These are phyloP conservation scores for Ramphastos sulfuratus DNA, from an alignment of 2,113 vertebrate species.

Conservation along the genomic window DNA sequence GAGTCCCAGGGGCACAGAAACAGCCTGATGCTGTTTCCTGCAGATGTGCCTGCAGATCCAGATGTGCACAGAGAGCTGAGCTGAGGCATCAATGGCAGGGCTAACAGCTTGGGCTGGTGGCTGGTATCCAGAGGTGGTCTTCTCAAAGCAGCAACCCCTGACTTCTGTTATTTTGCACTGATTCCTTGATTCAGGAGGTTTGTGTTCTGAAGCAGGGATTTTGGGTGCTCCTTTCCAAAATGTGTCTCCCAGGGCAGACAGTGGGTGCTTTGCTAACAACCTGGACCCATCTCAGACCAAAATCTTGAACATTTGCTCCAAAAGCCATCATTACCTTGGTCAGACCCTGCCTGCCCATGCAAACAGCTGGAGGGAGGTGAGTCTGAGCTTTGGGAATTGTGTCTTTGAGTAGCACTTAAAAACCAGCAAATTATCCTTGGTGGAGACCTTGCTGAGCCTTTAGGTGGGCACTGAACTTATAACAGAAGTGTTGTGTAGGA, in stretches of 20 bases:
- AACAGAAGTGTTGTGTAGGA: neutral
- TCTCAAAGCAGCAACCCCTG: neutral
- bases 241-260: neutral
- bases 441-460: neutral
- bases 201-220: accelerated
- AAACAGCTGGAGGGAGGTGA: neutral
- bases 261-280: neutral
- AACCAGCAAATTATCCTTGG: accelerated
- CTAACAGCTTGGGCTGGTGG: neutral
- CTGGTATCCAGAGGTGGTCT: neutral
- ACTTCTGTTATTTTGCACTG: neutral
- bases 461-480: neutral
- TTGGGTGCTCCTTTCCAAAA: neutral
- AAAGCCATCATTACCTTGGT: neutral
- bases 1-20: neutral
- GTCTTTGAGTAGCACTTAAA: neutral
- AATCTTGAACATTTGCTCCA: neutral
- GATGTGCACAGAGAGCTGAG: neutral
- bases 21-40: neutral
- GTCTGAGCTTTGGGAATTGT: neutral
- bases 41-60: conserved; percentile 22
- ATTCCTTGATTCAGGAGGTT: neutral
- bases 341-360: neutral
- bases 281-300: neutral
- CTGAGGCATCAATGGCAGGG: accelerated